phyloP scores from a whole-genome alignment of 2,888 invertebrate genomes.

The Stegana nigrithorax region DNA sequence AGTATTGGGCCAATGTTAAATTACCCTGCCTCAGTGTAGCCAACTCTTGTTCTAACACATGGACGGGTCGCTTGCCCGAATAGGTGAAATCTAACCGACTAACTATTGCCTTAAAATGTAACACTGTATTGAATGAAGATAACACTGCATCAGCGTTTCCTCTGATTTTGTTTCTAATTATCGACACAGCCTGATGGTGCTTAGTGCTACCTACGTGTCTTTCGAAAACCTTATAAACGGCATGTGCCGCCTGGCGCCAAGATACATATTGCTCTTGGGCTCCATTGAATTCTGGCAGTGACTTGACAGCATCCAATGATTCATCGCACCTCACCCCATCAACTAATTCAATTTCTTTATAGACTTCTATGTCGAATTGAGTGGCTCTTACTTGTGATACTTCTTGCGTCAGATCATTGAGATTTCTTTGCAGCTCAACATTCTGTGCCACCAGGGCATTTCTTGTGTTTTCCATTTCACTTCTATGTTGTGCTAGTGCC shows the following conservation, averaged over 20 bases:
- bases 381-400: too few species aligned
- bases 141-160: slow-evolving; percentile 17
- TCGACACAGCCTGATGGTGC: slow-evolving; percentile 19
- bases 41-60: slow-evolving; percentile 21
- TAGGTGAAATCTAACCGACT: slow-evolving; percentile 9
- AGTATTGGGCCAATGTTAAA: slow-evolving; percentile 20
- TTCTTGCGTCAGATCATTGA: too few species aligned
- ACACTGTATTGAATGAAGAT: slow-evolving; percentile 11
- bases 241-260: slow-evolving; percentile 15
- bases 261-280: slow-evolving; percentile 10
- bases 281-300: background rate
- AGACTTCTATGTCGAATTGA: background rate
- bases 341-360: background rate
- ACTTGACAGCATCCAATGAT: background rate
- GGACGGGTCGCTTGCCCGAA: slow-evolving; percentile 13
- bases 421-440: too few species aligned
- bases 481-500: too few species aligned
- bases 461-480: too few species aligned
- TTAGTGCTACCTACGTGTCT: background rate
- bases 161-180: slow-evolving; percentile 5
- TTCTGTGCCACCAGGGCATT: too few species aligned
- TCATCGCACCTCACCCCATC: background rate
- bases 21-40: slow-evolving; percentile 20
- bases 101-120: slow-evolving; percentile 15
- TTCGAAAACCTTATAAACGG: slow-evolving; percentile 16